phyloP scores from a whole-genome alignment of 2,888 invertebrate genomes.

The Polymixis lichenea region DNA sequence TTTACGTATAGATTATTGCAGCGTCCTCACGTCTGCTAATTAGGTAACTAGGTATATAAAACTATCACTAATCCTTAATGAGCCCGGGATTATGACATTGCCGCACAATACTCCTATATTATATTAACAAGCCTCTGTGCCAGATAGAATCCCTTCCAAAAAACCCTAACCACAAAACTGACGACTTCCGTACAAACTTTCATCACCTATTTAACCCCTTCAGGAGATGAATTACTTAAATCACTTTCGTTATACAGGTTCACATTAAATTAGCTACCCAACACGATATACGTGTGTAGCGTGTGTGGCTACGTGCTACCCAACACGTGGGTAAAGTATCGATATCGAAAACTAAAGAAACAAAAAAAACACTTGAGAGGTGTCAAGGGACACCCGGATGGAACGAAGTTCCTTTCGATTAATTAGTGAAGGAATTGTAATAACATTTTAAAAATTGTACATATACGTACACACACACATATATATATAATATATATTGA shows the following conservation, averaged over 20 bases:
- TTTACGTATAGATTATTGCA: background rate
- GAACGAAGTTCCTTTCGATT: too few relatives aligned
- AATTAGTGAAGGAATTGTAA: too few relatives aligned
- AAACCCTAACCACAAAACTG: background rate
- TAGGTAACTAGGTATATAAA: background rate
- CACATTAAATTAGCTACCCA: too few relatives aligned
- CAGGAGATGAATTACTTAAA: background rate
- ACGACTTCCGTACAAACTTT: background rate
- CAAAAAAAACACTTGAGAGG: too few relatives aligned
- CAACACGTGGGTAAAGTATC: too few relatives aligned
- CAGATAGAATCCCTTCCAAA: background rate
- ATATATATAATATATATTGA: too few relatives aligned
- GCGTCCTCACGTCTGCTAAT: background rate
- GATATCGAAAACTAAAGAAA: too few relatives aligned
- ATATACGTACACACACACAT: too few relatives aligned
- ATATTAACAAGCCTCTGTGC: background rate
- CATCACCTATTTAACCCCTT: background rate
- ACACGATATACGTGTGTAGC: too few relatives aligned
- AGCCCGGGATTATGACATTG: background rate
- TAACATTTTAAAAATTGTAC: too few relatives aligned
- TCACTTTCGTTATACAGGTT: background rate
- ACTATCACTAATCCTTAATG: conserved; percentile 3
- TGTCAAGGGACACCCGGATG: too few relatives aligned
- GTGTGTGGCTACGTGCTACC: too few relatives aligned
- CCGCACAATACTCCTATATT: background rate